phyloP scores from a whole-genome alignment of 2,113 vertebrate species.

The Trochalopteron elliotii region DNA sequence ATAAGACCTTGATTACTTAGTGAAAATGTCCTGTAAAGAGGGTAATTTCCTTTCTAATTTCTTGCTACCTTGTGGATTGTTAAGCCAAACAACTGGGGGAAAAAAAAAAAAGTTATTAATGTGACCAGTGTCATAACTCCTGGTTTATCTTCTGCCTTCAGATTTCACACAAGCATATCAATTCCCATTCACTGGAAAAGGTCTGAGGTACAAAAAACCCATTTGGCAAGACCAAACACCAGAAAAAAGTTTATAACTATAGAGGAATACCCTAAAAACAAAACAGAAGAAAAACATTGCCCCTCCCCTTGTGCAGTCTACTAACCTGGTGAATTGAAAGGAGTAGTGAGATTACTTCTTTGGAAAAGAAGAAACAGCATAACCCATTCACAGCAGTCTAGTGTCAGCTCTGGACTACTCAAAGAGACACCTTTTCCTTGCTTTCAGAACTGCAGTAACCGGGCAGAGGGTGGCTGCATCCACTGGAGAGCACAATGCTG shows the following conservation, averaged over 20 bases:
- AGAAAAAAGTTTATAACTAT: neutral
- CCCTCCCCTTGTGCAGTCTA: neutral
- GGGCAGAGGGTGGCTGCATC: neutral
- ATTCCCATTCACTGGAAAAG: neutral
- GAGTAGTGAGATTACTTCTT: neutral
- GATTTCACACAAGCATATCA: neutral
- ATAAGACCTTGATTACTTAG: neutral
- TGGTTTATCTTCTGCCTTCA: neutral
- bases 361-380: neutral
- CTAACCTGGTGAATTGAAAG: neutral
- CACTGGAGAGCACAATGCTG: neutral
- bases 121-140: neutral
- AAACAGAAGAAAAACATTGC: neutral
- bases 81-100: neutral
- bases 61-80: neutral
- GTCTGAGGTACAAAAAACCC: neutral
- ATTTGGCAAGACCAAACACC: accelerated
- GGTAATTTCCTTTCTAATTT: neutral
- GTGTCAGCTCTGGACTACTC: neutral
- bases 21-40: neutral
- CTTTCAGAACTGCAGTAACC: neutral
- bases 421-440: neutral
- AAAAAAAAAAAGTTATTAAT: neutral
- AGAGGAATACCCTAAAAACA: neutral
- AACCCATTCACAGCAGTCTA: neutral